Evolutionary conservation across 1,140 invertebrate genomes (phyloP).

Genomic region (Alviniconcha marisindica): DNA sequence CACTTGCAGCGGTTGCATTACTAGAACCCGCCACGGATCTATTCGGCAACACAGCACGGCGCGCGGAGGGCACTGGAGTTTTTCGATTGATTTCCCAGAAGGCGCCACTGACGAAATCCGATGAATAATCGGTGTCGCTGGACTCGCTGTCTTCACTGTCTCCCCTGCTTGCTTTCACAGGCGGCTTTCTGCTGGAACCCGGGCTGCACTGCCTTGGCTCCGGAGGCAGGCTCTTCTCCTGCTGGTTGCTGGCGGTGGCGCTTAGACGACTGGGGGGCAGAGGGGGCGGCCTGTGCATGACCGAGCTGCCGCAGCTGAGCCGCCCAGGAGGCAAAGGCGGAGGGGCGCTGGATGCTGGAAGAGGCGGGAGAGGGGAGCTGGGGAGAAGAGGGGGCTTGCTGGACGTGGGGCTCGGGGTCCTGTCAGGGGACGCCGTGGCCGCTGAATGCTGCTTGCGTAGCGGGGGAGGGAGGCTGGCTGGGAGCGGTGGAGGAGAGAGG

Average conservation of each 20-base stretch:
- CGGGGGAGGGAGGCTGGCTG: constrained; percentile 12
- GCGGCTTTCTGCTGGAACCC: neutral
- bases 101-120: constrained; percentile 35
- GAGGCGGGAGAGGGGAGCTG: constrained; percentile 3
- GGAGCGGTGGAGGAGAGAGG: constrained; percentile 26
- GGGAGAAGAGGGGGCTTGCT: neutral
- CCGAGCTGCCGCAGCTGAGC: neutral
- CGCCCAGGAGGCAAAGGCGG: constrained; percentile 14
- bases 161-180: neutral
- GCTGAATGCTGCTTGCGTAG: neutral
- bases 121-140: constrained; percentile 34
- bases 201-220: neutral
- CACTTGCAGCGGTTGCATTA: too few species aligned
- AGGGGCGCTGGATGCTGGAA: neutral
- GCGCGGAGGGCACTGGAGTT: constrained; percentile 22
- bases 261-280: neutral
- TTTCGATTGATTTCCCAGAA: constrained; percentile 37
- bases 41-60: neutral
- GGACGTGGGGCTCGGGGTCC: neutral
- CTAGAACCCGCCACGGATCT: neutral
- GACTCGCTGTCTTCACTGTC: constrained; percentile 7
- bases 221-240: neutral
- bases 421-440: neutral
- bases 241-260: neutral
- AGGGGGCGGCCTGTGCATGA: neutral